Conservation (phyloP, 2,888 invertebrate species). For the Lithophane semibrunnea region DNA sequence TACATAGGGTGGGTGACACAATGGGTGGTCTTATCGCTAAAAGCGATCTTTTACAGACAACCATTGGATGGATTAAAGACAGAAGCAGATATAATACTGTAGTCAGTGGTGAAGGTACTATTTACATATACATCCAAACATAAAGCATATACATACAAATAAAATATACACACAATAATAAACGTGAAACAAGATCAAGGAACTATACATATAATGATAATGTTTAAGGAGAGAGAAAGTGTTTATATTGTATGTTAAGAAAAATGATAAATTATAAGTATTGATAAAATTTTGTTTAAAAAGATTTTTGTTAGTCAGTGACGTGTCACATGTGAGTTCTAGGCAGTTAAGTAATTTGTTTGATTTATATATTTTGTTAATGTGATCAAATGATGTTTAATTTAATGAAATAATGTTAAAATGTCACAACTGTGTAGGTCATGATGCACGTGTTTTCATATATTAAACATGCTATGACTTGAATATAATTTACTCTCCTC, state of each 20-base stretch:
- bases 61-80: background rate
- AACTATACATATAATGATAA: background rate
- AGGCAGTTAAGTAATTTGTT: background rate
- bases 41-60: background rate
- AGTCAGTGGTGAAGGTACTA: background rate
- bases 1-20: background rate
- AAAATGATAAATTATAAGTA: background rate
- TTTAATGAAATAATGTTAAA: constrained; percentile 7
- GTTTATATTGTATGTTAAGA: too few species aligned
- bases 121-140: background rate
- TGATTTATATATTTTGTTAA: background rate
- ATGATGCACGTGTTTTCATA: background rate
- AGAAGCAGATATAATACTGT: background rate
- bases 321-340: background rate
- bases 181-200: background rate
- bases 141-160: background rate
- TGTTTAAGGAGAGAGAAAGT: background rate
- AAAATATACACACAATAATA: background rate
- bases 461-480: constrained; percentile 16
- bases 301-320: background rate
- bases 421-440: constrained; percentile 13
- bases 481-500: constrained; percentile 19
- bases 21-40: background rate
- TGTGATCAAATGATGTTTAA: background rate
- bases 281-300: constrained; percentile 1